Base-by-base conservation (phyloP, 2,113 vertebrate genomes). In the Pelecanoides urinatrix region DNA sequence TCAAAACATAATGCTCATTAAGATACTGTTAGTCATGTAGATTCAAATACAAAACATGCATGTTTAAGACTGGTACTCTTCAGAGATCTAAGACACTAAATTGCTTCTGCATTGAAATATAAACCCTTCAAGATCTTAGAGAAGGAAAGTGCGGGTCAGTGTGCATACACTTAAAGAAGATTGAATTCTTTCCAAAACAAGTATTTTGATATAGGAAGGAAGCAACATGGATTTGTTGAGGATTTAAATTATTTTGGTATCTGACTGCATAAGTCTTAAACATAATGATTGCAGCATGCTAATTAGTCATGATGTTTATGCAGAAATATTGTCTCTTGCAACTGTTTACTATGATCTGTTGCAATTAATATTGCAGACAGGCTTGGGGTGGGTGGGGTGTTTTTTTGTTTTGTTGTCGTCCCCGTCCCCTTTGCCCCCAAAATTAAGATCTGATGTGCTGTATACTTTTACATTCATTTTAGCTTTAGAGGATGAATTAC, bases 171-270 rank as follows among this genome's bases (percentile, higher is more conserved):
- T 61, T 42, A 2, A 88, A 85, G 52, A 71, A 68, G 80, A 92
- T 50, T 58, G n/a, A 96, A 74, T 97, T 97, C 25, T 91, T 97
- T 95, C 59, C 40, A 47, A 86, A 42, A 63, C 22, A 88, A 88
- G 82, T 92, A n/a, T 88, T 97, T 95, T 95, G 45, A 56, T 16
- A 11, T 75, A 94, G 92, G 92, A 97, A 96, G 96, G 92, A 95
- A 98, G 63, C 52, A 94, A 70, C 25, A 16, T 55, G 55, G 49
- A 63, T 95, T 97, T 66, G 23, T 82, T 86, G 86, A 75, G 66
- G 92, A 81, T 92, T 88, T 20, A 91, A 63, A 88, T 92, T 94
- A 82, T 94, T 96, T 78, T 90, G 67, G 58, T 82, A 86, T 27
- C 84, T 92, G 63, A 44, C 56, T 56, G 32, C 25, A 13, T 50